phyloP scores from a whole-genome alignment of 2,113 vertebrate species.

The Amphilophus citrinellus region DNA sequence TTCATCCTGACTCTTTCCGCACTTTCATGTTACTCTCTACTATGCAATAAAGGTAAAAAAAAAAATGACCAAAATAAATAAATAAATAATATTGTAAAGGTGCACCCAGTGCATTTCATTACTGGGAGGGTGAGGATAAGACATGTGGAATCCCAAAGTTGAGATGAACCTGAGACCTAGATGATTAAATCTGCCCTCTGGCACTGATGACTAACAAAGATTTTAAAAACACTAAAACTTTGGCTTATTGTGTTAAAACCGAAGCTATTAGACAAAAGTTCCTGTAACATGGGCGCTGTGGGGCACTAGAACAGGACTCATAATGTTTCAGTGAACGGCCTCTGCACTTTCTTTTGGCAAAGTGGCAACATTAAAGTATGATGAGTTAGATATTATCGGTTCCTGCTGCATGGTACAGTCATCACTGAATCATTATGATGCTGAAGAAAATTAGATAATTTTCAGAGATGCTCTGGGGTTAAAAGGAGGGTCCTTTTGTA shows the following conservation, averaged over 20 bases:
- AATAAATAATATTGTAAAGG: rapidly evolving
- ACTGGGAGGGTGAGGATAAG: too few relatives aligned
- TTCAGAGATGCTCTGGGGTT: neutral
- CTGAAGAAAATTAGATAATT: neutral
- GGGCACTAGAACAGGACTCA: neutral
- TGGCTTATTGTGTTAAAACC: neutral
- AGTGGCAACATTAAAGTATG: neutral
- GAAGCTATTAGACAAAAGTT: neutral
- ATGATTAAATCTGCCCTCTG: rapidly evolving
- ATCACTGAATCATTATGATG: neutral
- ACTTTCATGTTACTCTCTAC: neutral
- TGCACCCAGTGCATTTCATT: too few relatives aligned
- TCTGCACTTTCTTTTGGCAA: neutral
- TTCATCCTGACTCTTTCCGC: neutral
- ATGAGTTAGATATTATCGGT: neutral
- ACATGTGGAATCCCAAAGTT: too few relatives aligned
- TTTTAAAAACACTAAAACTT: neutral
- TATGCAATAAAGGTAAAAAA: neutral
- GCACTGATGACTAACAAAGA: neutral
- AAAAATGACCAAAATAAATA: neutral
- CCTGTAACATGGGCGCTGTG: neutral
- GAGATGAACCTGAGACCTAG: too few relatives aligned
- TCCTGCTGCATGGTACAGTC: neutral
- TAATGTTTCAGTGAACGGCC: neutral
- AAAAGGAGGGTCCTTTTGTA: neutral